Conservation (phyloP, 2,797 vertebrate species). For the Masticophis lateralis region DNA sequence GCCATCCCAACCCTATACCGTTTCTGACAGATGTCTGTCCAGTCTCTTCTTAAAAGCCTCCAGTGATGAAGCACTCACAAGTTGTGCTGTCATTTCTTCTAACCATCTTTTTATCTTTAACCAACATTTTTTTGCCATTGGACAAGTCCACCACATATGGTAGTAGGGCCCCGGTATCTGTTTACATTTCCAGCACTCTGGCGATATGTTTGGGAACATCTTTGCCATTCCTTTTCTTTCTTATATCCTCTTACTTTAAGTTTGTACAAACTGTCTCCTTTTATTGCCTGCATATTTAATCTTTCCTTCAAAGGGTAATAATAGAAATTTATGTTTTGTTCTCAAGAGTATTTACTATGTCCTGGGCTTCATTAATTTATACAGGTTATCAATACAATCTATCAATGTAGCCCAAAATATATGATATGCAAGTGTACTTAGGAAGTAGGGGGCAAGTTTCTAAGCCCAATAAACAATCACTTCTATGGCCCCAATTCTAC, state of each 20-base stretch:
- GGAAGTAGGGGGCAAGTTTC: background rate
- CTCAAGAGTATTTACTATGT: background rate
- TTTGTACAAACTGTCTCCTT: background rate
- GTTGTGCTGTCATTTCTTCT: too few relatives aligned
- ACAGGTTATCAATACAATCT: background rate
- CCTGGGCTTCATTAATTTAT: background rate
- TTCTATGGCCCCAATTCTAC: background rate
- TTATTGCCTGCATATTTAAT: background rate
- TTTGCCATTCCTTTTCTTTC: background rate
- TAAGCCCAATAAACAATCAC: background rate
- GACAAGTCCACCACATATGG: too few relatives aligned
- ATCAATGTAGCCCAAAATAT: background rate
- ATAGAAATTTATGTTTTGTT: background rate
- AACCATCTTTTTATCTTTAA: too few relatives aligned
- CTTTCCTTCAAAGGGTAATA: background rate
- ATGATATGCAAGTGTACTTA: too few relatives aligned
- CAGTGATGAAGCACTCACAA: too few relatives aligned
- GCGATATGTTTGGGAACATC: too few relatives aligned
- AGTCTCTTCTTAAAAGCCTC: too few relatives aligned
- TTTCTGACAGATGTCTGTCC: too few relatives aligned
- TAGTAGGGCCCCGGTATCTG: too few relatives aligned
- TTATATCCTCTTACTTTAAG: background rate
- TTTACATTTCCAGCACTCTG: too few relatives aligned
- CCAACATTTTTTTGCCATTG: too few relatives aligned
- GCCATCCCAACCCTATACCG: too few relatives aligned